phyloP scores from a whole-genome alignment of 2,888 invertebrate genomes.

The Gari tellinella region DNA sequence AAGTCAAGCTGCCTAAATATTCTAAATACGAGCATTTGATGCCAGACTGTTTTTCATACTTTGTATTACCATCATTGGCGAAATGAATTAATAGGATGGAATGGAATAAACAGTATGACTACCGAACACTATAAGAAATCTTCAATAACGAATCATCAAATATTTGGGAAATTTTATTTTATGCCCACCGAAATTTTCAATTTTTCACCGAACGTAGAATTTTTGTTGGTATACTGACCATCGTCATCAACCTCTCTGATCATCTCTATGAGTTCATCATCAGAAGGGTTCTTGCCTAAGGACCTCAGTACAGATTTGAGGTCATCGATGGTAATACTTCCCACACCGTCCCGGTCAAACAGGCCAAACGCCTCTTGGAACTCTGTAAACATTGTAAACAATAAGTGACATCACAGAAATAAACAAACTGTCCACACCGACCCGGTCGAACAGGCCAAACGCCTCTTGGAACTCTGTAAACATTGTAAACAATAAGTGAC shows the following conservation, averaged over 20 bases:
- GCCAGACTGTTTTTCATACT: too few species aligned
- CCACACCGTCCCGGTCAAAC: conserved; percentile 89
- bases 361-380: conserved; percentile 60
- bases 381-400: conserved; percentile 27
- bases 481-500: background rate
- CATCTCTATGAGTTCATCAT: conserved; percentile 99
- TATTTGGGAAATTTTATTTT: too few species aligned
- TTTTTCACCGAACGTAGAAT: too few species aligned
- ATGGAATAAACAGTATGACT: too few species aligned
- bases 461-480: conserved; percentile 57
- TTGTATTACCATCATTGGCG: too few species aligned
- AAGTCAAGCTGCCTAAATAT: too few species aligned
- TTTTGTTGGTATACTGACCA: conserved; percentile 93
- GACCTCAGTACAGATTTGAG: conserved; percentile 99
- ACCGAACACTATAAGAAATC: too few species aligned
- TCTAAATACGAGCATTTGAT: too few species aligned
- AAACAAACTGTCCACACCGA: conserved; percentile 98
- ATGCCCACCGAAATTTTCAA: too few species aligned
- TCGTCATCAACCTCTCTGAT: conserved; percentile 99
- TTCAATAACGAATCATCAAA: too few species aligned
- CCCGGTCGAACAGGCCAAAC: conserved; percentile 59
- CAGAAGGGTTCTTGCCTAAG: conserved; percentile 99
- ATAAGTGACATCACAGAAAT: too few species aligned
- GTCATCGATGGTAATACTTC: conserved; percentile 99
- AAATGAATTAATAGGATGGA: too few species aligned